Evolutionary conservation across 2,888 invertebrate species (phyloP).

Genomic region (Andrena flavipes): DNA sequence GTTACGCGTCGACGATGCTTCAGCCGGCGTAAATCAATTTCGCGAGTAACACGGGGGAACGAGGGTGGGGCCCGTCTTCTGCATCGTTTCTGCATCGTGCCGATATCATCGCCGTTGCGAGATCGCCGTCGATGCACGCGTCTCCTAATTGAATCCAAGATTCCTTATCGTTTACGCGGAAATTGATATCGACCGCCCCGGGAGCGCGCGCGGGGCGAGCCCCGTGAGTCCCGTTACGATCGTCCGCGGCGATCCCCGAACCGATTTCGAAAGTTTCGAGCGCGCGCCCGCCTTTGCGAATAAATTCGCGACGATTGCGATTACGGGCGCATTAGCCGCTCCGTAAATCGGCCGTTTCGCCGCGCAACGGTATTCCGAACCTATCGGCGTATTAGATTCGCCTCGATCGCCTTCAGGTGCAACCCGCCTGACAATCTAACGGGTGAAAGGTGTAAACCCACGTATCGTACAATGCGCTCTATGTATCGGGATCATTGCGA

Average conservation of each 20-base stretch:
- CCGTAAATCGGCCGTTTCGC: not conserved
- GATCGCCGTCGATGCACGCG: constrained; percentile 2
- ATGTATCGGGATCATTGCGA: constrained; percentile 15
- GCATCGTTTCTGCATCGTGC: constrained; percentile 36
- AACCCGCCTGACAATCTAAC: constrained; percentile 30
- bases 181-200: constrained; percentile 9
- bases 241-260: not conserved
- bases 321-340: no score
- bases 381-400: not conserved
- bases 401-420: constrained; percentile 7
- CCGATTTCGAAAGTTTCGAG: not conserved
- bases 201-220: constrained; percentile 3
- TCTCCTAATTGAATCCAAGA: constrained; percentile 18
- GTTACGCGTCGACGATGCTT: constrained; percentile 61
- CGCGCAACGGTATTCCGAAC: not conserved
- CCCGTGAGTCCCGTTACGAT: not conserved
- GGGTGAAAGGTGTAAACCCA: constrained; percentile 53
- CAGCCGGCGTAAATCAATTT: constrained; percentile 63
- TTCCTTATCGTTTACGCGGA: constrained; percentile 11
- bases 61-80: constrained; percentile 37
- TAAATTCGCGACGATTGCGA: not conserved
- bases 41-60: constrained; percentile 50
- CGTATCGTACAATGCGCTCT: constrained; percentile 57
- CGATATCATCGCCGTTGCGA: constrained; percentile 10
- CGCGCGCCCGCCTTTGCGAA: not conserved